Base-by-base conservation (phyloP, 2,888 invertebrate genomes). In the Lasioglossum figueresi region DNA sequence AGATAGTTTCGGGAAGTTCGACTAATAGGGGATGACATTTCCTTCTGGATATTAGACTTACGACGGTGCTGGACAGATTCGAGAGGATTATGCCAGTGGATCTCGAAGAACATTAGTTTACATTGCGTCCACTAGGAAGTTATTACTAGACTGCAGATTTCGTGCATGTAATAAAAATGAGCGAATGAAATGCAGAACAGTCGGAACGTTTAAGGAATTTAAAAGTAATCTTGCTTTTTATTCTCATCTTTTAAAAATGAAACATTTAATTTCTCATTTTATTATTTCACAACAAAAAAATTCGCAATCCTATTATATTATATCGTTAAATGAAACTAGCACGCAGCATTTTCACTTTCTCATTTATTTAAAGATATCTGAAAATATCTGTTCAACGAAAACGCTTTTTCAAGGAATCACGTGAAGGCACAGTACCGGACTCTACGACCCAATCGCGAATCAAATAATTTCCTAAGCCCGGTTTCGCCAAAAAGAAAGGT, bases 1-100 rank as follows among this genome's bases (percentile, higher is more conserved):
- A 80, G 81, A 86, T 77, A 83, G 76, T 83, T 86, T 72, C 34
- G 37, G 71, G 70, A 40, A 31, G 59, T 77, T 82, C 56, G 43
- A 40, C 79, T 34, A 40, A 45, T 56, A 37, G 40, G 68, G 59
- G 66, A 59, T 34, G 71, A 68, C 52, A 72, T 89, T 83, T 74
- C 74, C 59, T 73, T 52, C 56, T 34, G 66, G 52, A 66, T 40
- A 63, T 43, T 45, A 40, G n/a, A 40, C 70, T n/a, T 70, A n/a
- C 34, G 16, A 3, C 37, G 4, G 2, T 27, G 12, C n/a, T 31
- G 34, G n/a, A 27, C n/a, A n/a, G 45, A 63, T n/a, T 45, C 52
- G 31, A 31, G 5, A 2, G 23, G 66, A 71, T 78, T 71, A 56
- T 31, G 14, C 14, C 40, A n/a, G 1, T 8, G 66, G 23, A 19